Conservation (phyloP, 2,888 invertebrate species). For the Dolichopus griseipennis region DNA sequence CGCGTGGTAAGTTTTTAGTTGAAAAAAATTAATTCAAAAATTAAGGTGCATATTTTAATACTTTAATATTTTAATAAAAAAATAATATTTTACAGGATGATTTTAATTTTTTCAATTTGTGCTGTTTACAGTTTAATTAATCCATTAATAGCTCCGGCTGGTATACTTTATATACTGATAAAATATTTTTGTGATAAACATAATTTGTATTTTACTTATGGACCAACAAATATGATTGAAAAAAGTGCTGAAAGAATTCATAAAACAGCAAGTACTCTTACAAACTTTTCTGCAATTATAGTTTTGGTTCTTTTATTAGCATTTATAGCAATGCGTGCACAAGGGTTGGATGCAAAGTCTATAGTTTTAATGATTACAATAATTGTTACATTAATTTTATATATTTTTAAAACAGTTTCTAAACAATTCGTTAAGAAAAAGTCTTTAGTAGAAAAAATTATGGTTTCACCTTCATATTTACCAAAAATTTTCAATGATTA, state of each 20-base stretch:
- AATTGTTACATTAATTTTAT: slow-evolving; percentile 54
- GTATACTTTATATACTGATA: slow-evolving; percentile 75
- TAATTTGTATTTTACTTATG: slow-evolving; percentile 91
- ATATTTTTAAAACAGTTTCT: slow-evolving; percentile 59
- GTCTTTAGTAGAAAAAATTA: slow-evolving; percentile 40
- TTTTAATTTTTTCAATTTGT: slow-evolving; percentile 81
- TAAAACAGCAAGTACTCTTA: slow-evolving; percentile 76
- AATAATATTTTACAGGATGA: slow-evolving; percentile 94
- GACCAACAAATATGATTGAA: slow-evolving; percentile 76
- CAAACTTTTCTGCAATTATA: slow-evolving; percentile 70
- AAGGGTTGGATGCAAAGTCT: slow-evolving; percentile 51
- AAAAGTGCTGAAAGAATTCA: slow-evolving; percentile 73
- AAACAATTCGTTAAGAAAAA: slow-evolving; percentile 53
- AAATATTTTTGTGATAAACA: slow-evolving; percentile 93
- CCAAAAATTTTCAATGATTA: slow-evolving; percentile 34
- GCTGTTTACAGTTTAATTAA: slow-evolving; percentile 87
- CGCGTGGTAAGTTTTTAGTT: background rate
- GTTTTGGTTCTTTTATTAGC: slow-evolving; percentile 65
- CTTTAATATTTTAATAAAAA: no score
- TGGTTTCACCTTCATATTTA: slow-evolving; percentile 41
- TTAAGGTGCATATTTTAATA: no score
- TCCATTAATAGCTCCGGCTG: slow-evolving; percentile 88
- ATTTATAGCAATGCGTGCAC: slow-evolving; percentile 64
- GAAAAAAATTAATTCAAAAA: no score
- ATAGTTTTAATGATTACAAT: slow-evolving; percentile 62